These are phyloP conservation scores for Chelon auratus DNA, from an alignment of 2,797 vertebrate genomes.

Conservation along the genomic window DNA sequence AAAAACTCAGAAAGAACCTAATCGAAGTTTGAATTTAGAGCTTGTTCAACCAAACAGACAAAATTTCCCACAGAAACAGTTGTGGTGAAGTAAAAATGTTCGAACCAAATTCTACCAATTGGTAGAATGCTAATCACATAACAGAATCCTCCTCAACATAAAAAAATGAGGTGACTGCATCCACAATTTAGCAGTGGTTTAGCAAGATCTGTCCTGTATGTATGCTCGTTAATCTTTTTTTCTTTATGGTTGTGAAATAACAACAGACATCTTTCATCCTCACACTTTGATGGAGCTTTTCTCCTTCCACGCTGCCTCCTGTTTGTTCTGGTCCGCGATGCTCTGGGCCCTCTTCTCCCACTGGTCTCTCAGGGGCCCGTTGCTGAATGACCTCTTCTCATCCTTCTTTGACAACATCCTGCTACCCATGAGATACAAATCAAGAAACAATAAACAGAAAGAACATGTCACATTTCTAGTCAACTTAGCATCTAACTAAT, in stretches of 20 bases:
- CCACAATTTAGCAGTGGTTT: too few relatives aligned
- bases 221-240: too few relatives aligned
- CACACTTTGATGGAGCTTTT: slow-evolving; percentile 72
- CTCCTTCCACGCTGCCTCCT: slow-evolving; percentile 61
- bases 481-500: not conserved
- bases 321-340: slow-evolving; percentile 47
- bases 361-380: slow-evolving; percentile 61
- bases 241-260: not conserved
- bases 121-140: too few relatives aligned
- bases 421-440: slow-evolving; percentile 16
- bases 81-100: too few relatives aligned
- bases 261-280: slow-evolving; percentile 22
- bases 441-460: not conserved
- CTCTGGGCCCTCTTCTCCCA: slow-evolving; percentile 76
- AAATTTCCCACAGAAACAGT: too few relatives aligned
- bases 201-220: too few relatives aligned
- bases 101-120: too few relatives aligned
- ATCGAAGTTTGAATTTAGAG: too few relatives aligned
- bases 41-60: too few relatives aligned
- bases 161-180: too few relatives aligned
- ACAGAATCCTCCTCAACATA: too few relatives aligned
- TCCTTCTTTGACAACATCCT: slow-evolving; percentile 70
- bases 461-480: not conserved
- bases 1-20: too few relatives aligned
- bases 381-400: slow-evolving; percentile 53